Evolutionary conservation across 2,113 vertebrate species (phyloP).

Genomic region (Rhizomys pruinosus): DNA sequence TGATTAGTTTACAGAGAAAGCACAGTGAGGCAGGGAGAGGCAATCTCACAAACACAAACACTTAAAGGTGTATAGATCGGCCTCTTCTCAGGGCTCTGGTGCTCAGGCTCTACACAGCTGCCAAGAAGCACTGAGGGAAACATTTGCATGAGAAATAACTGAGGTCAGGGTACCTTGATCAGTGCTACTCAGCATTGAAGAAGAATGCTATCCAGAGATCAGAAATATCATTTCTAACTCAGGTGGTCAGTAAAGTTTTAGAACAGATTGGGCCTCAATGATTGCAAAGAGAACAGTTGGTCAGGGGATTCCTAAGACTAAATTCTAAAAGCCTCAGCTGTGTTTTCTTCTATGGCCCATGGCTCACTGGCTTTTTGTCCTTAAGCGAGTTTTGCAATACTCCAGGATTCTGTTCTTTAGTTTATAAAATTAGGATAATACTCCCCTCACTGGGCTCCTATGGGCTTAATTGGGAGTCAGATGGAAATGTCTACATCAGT

Average conservation of each 20-base stretch:
- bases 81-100: constrained; percentile 2
- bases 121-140: not conserved
- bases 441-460: not conserved
- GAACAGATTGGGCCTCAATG: not conserved
- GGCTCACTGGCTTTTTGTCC: not conserved
- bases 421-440: not conserved
- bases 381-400: not conserved
- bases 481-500: not conserved
- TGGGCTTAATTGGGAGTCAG: not conserved
- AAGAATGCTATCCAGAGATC: not conserved
- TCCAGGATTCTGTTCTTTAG: constrained; percentile 7
- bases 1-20: not conserved
- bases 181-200: not conserved
- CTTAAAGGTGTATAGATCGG: not conserved
- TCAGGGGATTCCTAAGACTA: not conserved
- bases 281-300: not conserved
- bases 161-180: not conserved
- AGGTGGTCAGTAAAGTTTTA: not conserved
- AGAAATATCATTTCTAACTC: constrained; percentile 23
- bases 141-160: not conserved
- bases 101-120: not conserved
- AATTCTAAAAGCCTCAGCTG: not conserved
- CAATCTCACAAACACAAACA: not conserved
- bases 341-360: not conserved
- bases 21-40: not conserved